These are phyloP conservation scores for Hycleus cichorii DNA, from an alignment of 1,140 invertebrate species.

Conservation along the genomic window DNA sequence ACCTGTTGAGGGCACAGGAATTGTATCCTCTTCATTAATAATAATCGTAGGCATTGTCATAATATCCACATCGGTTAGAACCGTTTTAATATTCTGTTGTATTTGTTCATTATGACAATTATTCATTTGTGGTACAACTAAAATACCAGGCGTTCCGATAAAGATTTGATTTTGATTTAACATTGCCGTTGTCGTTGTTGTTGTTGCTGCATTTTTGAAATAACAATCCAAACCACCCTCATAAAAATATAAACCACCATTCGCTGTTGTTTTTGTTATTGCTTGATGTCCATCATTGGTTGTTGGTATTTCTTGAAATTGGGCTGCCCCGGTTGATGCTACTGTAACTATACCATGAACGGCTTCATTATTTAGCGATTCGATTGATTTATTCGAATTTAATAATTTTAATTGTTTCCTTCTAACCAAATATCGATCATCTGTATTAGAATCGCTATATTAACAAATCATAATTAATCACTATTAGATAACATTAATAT, in stretches of 20 bases:
- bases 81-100: not conserved
- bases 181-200: not conserved
- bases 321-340: not conserved
- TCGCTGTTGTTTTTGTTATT: not conserved
- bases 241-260: slow-evolving; percentile 2
- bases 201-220: not conserved
- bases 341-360: slow-evolving; percentile 15
- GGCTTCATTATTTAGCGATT: slow-evolving; percentile 15
- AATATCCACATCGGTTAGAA: slow-evolving; percentile 25
- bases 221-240: slow-evolving; percentile 20
- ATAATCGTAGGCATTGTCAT: slow-evolving; percentile 32
- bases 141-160: not conserved
- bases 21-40: slow-evolving; percentile 19
- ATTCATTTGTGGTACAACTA: not conserved
- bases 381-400: not conserved
- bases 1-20: no score
- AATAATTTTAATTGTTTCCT: no score
- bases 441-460: no score
- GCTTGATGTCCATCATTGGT: not conserved
- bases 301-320: not conserved
- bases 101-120: not conserved
- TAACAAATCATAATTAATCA: no score
- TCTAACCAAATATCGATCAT: no score
- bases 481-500: no score
- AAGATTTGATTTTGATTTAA: slow-evolving; percentile 4